Evolutionary conservation across 30 jellyfish, hydroid and myxozoan genomes (phyloP).

Genomic region (Aurelia coerulea): DNA sequence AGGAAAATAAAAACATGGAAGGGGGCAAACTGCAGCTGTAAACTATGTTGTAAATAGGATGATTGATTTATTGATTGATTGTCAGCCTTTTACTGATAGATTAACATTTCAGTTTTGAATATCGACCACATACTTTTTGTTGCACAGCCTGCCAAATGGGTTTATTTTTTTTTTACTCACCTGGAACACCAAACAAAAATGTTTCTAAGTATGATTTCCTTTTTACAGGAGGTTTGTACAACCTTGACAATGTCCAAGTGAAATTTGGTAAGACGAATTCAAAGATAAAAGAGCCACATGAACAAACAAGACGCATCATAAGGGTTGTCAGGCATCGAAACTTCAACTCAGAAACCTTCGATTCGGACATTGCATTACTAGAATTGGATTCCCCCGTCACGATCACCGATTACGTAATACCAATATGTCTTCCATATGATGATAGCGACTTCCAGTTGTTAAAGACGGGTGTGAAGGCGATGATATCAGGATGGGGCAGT

Average conservation of each 20-base stretch:
- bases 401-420: conserved; percentile 79
- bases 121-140: too few relatives aligned
- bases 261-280: conserved; percentile 54
- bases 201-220: too few relatives aligned
- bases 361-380: conserved; percentile 65
- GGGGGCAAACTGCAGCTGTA: too few relatives aligned
- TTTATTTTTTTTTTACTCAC: too few relatives aligned
- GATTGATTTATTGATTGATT: too few relatives aligned
- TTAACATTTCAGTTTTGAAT: too few relatives aligned
- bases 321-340: conserved; percentile 30
- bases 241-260: conserved; percentile 11
- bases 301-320: conserved; percentile 35
- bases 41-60: too few relatives aligned
- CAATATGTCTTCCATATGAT: conserved; percentile 74
- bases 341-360: conserved; percentile 39
- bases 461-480: conserved; percentile 16
- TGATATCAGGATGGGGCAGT: conserved; percentile 75
- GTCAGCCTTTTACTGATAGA: too few relatives aligned
- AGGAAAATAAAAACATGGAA: too few relatives aligned
- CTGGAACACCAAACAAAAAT: not conserved
- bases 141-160: too few relatives aligned
- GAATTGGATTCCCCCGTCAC: conserved; percentile 48
- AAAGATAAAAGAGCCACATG: conserved; percentile 40
- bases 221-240: not conserved
- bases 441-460: conserved; percentile 63